These are phyloP conservation scores for Pilophorus perplexus DNA, from an alignment of 2,888 invertebrate species.

Conservation along the genomic window DNA sequence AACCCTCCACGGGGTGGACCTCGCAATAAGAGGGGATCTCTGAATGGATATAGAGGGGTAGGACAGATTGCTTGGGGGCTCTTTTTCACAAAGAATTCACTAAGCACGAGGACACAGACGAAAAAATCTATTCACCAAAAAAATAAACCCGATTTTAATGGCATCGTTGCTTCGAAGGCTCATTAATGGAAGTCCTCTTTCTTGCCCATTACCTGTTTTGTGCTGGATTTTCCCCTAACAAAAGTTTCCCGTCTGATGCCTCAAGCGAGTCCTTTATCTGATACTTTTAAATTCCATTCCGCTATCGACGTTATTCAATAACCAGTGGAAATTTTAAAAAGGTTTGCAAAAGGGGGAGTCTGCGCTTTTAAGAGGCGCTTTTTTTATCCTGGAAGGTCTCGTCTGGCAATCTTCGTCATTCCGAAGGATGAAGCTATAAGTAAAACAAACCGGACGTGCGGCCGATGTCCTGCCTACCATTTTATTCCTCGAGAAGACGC, in stretches of 20 bases:
- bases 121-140: background rate
- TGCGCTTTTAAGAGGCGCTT: no score
- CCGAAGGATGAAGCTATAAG: no score
- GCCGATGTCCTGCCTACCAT: no score
- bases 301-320: no score
- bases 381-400: no score
- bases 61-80: conserved; percentile 20
- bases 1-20: conserved; percentile 8
- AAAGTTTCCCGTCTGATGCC: conserved; percentile 1
- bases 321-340: no score
- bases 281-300: no score
- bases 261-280: no score
- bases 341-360: no score
- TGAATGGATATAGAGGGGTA: background rate
- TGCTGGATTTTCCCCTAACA: background rate
- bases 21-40: conserved; percentile 13
- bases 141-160: conserved; percentile 20
- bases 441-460: no score
- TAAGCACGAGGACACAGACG: background rate
- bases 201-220: background rate
- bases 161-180: conserved; percentile 5
- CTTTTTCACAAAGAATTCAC: conserved; percentile 26
- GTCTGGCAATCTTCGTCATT: no score
- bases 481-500: no score
- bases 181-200: background rate